Evolutionary conservation across 2,888 invertebrate species (phyloP).

Genomic region (Andrena flavipes): DNA sequence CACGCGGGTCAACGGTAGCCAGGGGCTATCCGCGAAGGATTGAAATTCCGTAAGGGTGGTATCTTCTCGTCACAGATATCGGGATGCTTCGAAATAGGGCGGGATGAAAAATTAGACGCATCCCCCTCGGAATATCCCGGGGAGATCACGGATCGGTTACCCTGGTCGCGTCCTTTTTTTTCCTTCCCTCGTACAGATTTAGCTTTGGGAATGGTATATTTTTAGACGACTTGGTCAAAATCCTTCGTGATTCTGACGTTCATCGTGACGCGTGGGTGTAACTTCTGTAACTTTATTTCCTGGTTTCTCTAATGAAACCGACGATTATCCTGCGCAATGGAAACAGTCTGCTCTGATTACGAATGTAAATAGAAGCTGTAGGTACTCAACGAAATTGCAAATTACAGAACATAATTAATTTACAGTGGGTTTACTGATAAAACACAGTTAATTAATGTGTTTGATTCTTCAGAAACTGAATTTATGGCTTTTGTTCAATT

Average conservation of each 20-base stretch:
- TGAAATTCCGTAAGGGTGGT: conserved; percentile 58
- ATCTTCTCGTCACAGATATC: conserved; percentile 28
- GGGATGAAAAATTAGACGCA: conserved; percentile 54
- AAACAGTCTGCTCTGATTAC: too few species aligned
- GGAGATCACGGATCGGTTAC: conserved; percentile 3
- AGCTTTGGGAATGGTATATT: conserved; percentile 3
- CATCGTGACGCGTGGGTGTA: not conserved
- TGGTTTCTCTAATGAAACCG: too few species aligned
- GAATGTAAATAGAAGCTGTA: too few species aligned
- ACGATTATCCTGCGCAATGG: too few species aligned
- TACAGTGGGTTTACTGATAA: too few species aligned
- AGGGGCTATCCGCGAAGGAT: conserved; percentile 40
- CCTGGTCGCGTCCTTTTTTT: not conserved
- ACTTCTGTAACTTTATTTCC: not conserved
- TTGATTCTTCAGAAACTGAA: too few species aligned
- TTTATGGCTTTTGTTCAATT: too few species aligned
- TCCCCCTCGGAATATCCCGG: conserved; percentile 32
- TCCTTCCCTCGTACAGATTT: not conserved
- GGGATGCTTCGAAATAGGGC: not conserved
- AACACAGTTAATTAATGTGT: too few species aligned
- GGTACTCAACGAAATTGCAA: too few species aligned
- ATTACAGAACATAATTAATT: too few species aligned
- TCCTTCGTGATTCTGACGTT: not conserved
- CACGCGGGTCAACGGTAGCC: conserved; percentile 15
- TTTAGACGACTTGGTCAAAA: not conserved